Evolutionary conservation across 2,888 invertebrate species (phyloP).

Genomic region (Lingula anatina): DNA sequence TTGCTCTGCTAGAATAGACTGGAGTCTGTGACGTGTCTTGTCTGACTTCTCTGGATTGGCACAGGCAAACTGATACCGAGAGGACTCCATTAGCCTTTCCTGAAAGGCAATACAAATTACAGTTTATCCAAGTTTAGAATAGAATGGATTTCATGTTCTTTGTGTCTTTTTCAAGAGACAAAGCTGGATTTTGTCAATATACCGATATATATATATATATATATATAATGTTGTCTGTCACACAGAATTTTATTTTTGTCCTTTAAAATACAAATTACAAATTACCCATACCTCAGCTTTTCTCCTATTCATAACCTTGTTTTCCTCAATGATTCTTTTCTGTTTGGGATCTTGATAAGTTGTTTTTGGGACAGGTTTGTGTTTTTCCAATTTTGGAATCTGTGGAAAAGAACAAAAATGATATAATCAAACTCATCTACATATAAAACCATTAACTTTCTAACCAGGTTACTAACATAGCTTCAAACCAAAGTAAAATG

Average conservation of each 20-base stretch:
- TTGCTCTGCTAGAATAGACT: constrained; percentile 32
- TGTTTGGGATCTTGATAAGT: constrained; percentile 36
- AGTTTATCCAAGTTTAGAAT: no score
- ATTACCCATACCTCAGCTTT: constrained; percentile 32
- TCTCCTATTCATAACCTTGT: constrained; percentile 33
- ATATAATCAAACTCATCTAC: neutral
- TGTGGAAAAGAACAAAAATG: constrained; percentile 8
- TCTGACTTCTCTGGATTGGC: constrained; percentile 47
- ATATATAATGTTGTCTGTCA: no score
- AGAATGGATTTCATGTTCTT: neutral
- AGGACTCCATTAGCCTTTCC: constrained; percentile 46
- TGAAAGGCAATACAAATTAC: constrained; percentile 11
- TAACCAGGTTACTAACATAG: neutral
- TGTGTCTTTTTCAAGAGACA: neutral
- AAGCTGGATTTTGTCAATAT: no score
- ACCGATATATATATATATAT: no score
- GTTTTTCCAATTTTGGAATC: constrained; percentile 42
- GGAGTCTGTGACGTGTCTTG: constrained; percentile 37
- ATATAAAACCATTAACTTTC: neutral
- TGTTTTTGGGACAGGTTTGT: constrained; percentile 36
- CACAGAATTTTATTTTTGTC: no score
- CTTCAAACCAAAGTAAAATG: neutral
- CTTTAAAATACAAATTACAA: no score
- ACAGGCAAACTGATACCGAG: constrained; percentile 42
- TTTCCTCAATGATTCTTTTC: constrained; percentile 20